Conservation (phyloP, 2,113 vertebrate genomes). For the Heterocephalus glaber region DNA sequence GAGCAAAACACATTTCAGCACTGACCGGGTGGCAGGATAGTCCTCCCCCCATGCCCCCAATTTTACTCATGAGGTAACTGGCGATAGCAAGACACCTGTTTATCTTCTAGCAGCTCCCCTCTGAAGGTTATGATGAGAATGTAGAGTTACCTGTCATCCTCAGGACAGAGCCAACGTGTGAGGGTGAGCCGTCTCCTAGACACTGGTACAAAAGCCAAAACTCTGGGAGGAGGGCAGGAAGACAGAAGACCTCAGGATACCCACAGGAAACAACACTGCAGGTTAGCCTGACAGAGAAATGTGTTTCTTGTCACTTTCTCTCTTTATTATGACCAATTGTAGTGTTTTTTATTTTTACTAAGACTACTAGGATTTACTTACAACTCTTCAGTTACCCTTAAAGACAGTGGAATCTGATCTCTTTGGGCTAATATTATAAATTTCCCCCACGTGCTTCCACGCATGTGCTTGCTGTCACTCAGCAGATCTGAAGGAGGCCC, state of each 20-base stretch:
- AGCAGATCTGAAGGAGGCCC: background rate
- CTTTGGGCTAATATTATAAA: background rate
- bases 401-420: background rate
- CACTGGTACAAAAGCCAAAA: background rate
- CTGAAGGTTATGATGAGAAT: background rate
- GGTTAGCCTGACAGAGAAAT: background rate
- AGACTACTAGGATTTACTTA: background rate
- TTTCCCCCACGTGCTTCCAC: background rate
- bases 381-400: background rate
- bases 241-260: background rate
- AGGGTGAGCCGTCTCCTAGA: background rate
- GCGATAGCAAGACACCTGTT: background rate
- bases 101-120: slow-evolving; percentile 39
- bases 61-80: background rate
- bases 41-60: background rate
- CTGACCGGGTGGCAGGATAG: background rate
- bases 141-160: background rate
- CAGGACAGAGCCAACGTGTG: background rate
- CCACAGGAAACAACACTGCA: background rate
- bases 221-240: background rate
- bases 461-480: background rate
- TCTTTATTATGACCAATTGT: background rate
- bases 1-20: background rate
- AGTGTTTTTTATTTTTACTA: background rate
- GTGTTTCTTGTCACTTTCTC: background rate